Percentiles rank a stretch among this genome's conserved stretches.
Conservation (phyloP, 2,113 vertebrate genomes). For the Stegostoma tigrinum region DNA sequence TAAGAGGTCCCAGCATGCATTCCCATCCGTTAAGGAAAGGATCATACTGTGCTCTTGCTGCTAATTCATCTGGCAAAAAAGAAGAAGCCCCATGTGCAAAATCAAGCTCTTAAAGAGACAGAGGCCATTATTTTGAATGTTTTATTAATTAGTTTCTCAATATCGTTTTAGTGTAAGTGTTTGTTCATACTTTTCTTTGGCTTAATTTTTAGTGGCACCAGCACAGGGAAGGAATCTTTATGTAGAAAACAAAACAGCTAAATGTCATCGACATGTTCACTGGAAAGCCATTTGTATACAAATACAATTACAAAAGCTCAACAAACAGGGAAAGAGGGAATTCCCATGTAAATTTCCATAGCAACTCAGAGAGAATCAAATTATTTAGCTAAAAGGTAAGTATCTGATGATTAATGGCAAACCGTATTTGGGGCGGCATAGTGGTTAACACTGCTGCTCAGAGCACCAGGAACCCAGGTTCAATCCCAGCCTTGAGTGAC, state of each 20-base stretch:
- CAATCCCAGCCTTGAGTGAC: too few species aligned
- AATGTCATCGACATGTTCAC: background rate
- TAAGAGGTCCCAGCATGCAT: conserved; percentile 32
- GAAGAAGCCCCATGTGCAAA: conserved; percentile 19
- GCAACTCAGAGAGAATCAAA: background rate
- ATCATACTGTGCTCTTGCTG: conserved; percentile 25
- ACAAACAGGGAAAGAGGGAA: background rate
- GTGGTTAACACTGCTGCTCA: too few species aligned
- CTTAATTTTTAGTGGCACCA: background rate
- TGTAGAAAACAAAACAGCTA: background rate
- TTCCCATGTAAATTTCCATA: background rate
- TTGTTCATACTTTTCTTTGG: background rate
- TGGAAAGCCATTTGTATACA: background rate
- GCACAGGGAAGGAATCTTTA: background rate
- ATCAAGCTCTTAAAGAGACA: conserved; percentile 22
- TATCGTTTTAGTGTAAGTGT: background rate
- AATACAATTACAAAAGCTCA: background rate
- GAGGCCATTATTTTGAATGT: conserved; percentile 16
- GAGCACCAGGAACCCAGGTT: too few species aligned
- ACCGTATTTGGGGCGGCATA: too few species aligned
- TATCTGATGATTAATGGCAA: background rate
- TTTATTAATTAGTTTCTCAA: conserved; percentile 23
- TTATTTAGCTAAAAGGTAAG: background rate
- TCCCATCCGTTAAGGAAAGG: conserved; percentile 26
- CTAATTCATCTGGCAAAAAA: conserved; percentile 13